Conservation (phyloP, 1,140 invertebrate genomes). For the Zaprionus ornatus region DNA sequence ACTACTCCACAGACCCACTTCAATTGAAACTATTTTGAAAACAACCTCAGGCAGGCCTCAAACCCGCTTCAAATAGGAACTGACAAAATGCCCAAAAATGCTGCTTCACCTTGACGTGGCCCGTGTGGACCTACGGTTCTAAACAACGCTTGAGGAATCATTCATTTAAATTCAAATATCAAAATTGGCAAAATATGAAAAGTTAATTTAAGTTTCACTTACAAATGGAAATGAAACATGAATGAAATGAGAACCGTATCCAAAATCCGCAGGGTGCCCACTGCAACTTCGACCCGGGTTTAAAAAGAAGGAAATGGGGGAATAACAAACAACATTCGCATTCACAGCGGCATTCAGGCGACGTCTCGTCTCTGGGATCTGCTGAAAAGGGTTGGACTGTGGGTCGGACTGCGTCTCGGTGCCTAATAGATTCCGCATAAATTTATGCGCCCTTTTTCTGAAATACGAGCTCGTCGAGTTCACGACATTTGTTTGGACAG, state of each 20-base stretch:
- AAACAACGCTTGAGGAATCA: not conserved
- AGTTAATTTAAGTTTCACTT: slow-evolving; percentile 80
- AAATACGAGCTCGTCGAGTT: slow-evolving; percentile 75
- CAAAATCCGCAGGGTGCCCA: slow-evolving; percentile 15
- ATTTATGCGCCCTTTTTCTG: slow-evolving; percentile 79
- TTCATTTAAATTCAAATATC: slow-evolving; percentile 73
- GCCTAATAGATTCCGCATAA: slow-evolving; percentile 78
- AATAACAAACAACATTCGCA: slow-evolving; percentile 64
- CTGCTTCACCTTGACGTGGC: not conserved
- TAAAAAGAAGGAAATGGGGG: slow-evolving; percentile 18
- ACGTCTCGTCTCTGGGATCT: slow-evolving; percentile 42
- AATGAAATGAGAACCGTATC: slow-evolving; percentile 73
- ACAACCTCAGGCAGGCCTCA: not conserved
- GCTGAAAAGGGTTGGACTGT: slow-evolving; percentile 70
- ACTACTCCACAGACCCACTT: not conserved
- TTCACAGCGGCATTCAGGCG: slow-evolving; percentile 11
- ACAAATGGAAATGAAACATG: slow-evolving; percentile 78
- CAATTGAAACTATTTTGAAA: not conserved
- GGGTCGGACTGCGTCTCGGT: slow-evolving; percentile 9
- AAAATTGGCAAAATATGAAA: slow-evolving; percentile 73
- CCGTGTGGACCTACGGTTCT: not conserved
- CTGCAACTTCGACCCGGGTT: slow-evolving; percentile 7
- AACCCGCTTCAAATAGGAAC: not conserved
- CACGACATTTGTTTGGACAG: slow-evolving; percentile 78
- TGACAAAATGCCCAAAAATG: not conserved